These are phyloP conservation scores for Nesogale talazaci DNA, from an alignment of 2,113 vertebrate genomes.

Conservation along the genomic window DNA sequence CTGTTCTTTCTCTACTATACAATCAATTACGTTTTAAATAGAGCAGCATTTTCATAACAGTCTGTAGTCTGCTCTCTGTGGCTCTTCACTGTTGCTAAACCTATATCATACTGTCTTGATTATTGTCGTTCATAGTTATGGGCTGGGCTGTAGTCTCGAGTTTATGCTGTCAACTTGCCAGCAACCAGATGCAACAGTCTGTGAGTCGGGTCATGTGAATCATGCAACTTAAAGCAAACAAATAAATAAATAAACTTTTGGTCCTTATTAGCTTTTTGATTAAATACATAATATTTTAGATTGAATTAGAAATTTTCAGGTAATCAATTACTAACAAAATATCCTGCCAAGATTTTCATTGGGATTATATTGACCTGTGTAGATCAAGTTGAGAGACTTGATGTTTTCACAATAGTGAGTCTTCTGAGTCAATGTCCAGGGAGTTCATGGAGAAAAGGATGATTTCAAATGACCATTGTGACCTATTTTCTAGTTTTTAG, in stretches of 20 bases:
- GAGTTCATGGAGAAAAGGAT: not conserved
- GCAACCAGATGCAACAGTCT: not conserved
- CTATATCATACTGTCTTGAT: not conserved
- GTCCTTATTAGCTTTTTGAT: not conserved
- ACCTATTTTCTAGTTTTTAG: not conserved
- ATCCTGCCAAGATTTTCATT: not conserved
- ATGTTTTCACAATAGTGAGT: not conserved
- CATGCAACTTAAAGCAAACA: not conserved
- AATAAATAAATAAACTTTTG: too few species aligned
- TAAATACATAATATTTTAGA: not conserved
- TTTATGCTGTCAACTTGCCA: not conserved
- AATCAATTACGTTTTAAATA: conserved; percentile 12
- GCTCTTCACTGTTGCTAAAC: not conserved
- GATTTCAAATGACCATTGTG: not conserved
- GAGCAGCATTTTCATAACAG: not conserved
- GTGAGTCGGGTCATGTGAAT: not conserved
- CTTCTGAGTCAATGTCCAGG: not conserved
- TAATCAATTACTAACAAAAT: not conserved
- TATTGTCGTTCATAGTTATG: not conserved
- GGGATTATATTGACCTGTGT: not conserved
- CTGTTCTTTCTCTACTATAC: not conserved
- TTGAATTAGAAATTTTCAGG: not conserved
- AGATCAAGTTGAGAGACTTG: not conserved
- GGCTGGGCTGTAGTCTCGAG: not conserved
- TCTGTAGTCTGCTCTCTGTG: not conserved